Conservation (phyloP, 2,888 invertebrate genomes). For the Lepidocyrtinus sp. region DNA sequence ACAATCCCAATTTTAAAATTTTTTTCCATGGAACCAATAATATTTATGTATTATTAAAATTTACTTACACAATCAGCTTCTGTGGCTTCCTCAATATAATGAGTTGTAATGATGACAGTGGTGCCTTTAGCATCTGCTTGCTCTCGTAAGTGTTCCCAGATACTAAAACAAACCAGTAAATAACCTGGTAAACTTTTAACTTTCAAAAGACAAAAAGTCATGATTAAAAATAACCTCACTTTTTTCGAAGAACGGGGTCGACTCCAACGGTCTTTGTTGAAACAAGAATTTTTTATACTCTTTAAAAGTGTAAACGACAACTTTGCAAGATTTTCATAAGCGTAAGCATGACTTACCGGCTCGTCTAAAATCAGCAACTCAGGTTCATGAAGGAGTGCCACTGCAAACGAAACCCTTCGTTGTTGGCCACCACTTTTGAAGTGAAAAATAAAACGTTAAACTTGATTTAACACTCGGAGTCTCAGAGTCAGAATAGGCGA, state of each 20-base stretch:
- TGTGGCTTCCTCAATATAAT: conserved; percentile 96
- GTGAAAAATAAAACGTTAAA: too few relatives aligned
- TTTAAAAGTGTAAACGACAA: background rate
- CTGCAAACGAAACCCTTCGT: conserved; percentile 91
- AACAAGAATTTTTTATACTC: too few relatives aligned
- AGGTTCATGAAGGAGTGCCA: conserved; percentile 93
- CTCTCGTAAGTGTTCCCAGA: conserved; percentile 94
- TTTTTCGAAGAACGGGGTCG: conserved; percentile 89
- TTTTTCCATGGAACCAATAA: background rate
- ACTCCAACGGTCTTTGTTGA: conserved; percentile 83
- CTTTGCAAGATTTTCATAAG: background rate
- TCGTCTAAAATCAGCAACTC: conserved; percentile 92
- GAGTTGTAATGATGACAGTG: conserved; percentile 95
- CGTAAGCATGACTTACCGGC: conserved; percentile 76
- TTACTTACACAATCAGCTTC: conserved; percentile 87
- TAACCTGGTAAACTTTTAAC: conserved; percentile 44
- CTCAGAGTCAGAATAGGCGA: background rate
- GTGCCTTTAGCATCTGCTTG: conserved; percentile 92
- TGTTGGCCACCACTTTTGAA: conserved; percentile 93
- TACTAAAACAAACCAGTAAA: conserved; percentile 74
- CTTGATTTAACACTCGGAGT: background rate
- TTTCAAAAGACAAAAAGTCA: background rate
- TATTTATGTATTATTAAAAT: background rate
- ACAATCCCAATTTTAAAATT: background rate
- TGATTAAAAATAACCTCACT: conserved; percentile 75